Conservation (phyloP, 2,113 vertebrate genomes). For the Charina bottae region DNA sequence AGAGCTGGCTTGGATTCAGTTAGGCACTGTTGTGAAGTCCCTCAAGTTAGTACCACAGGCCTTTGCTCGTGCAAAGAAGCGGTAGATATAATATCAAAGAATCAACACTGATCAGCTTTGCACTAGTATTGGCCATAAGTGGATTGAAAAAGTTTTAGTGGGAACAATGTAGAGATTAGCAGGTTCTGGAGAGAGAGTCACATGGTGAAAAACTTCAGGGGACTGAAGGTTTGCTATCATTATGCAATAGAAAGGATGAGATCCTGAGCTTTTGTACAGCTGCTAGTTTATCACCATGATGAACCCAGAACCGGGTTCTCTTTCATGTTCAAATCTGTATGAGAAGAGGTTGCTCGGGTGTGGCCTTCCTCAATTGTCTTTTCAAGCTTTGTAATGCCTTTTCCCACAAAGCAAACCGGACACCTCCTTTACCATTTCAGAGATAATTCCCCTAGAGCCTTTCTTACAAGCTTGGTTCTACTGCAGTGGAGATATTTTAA, state of each 20-base stretch:
- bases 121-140: background rate
- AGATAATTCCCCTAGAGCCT: background rate
- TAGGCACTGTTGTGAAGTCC: background rate
- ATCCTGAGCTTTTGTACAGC: background rate
- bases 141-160: background rate
- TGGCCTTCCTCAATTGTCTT: background rate
- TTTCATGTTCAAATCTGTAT: background rate
- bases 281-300: background rate
- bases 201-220: background rate
- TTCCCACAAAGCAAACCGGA: background rate
- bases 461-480: background rate
- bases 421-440: background rate
- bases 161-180: background rate
- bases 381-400: background rate
- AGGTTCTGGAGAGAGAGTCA: background rate
- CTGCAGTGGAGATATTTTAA: background rate
- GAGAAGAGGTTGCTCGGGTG: background rate
- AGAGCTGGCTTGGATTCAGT: background rate
- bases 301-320: background rate
- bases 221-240: background rate
- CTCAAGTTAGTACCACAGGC: too few species aligned
- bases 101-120: background rate
- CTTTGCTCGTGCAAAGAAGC: background rate
- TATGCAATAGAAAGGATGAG: background rate
- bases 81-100: background rate